Evolutionary conservation across 2,797 vertebrate species (phyloP), one percentile per base, ranked within the genome.

Genomic region (Avahi laniger): DNA sequence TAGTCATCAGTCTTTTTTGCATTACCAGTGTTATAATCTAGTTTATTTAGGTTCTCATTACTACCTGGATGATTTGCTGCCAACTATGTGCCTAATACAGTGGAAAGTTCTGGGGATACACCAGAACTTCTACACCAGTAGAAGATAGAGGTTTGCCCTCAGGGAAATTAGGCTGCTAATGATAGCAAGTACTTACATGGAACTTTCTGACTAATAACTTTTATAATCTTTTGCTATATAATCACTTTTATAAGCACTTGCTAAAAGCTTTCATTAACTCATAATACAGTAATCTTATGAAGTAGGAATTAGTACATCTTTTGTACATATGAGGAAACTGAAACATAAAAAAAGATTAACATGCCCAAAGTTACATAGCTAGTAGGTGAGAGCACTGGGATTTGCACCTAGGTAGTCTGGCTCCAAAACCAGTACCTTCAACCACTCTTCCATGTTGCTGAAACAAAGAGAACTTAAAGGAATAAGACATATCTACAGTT

Each of bases 161-260:
- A 87, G 48, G 30, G 63, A 95, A 89, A 35, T 84, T 50, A 70
- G 54, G 50, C 61, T 94, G 38, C 73, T 85, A 24, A n/a, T 80
- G 46, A 78, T 82, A 90, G 26, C 41, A 92, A 70, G 57, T 67
- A 46, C 43, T 87, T 92, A 67, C 3, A n/a, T 78, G 54, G 72
- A 81, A n/a, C 26, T 91, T 93, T 93, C 20, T 84, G 90, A 91
- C 46, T 92, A 48, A 70, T 94, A 52, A 75, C 22, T 85, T 94
- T 81, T 30, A 26, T 50, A 95, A 88, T 38, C 24, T 87, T 72
- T 89, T 88, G 15, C 20, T 79, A 0, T 92, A 75, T 79, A 61
- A 73, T 69, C 63, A 61, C 50, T 88, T 89, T 81, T 48, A 59
- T 50, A 82, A 94, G 33, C 43, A 82, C 38, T 73, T 81, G n/a